Percentiles rank a stretch among this genome's conserved stretches.
These are phyloP conservation scores for Caranx melampygus DNA, from an alignment of 2,113 vertebrate genomes.

Conservation along the genomic window DNA sequence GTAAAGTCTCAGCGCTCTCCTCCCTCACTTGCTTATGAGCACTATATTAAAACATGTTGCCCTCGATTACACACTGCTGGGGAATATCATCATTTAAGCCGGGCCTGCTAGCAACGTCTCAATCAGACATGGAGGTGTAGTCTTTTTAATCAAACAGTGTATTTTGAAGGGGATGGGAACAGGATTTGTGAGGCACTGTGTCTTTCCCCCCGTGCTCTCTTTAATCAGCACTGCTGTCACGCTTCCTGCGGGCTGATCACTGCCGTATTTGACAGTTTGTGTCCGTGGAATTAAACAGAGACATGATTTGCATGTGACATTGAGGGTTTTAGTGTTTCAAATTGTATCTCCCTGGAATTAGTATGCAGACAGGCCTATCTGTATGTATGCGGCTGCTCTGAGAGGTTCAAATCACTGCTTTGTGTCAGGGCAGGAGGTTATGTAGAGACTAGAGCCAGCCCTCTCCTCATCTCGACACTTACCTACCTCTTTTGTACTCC, in stretches of 20 bases:
- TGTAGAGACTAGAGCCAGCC: conserved; percentile 77
- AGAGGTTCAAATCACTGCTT: conserved; percentile 77
- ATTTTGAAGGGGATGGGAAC: conserved; percentile 30
- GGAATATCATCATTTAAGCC: conserved; percentile 66
- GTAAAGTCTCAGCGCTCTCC: conserved; percentile 50
- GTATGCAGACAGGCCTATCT: conserved; percentile 71
- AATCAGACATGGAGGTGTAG: conserved; percentile 26
- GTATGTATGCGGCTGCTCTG: conserved; percentile 62
- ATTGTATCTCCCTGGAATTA: conserved; percentile 72
- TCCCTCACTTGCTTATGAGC: conserved; percentile 42
- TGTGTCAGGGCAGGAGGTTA: conserved; percentile 77
- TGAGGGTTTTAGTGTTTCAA: conserved; percentile 72
- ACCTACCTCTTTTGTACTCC: conserved; percentile 75
- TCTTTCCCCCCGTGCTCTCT: conserved; percentile 42
- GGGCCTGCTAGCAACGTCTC: conserved; percentile 41
- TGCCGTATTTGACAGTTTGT: conserved; percentile 74
- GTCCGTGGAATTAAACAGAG: conserved; percentile 79
- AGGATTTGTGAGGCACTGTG: conserved; percentile 40
- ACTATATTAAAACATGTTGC: conserved; percentile 62
- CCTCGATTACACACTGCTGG: conserved; percentile 50
- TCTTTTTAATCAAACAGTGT: conserved; percentile 66
- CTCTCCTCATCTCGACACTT: conserved; percentile 78
- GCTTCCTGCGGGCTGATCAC: conserved; percentile 68
- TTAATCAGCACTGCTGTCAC: conserved; percentile 75
- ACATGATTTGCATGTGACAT: conserved; percentile 82